These are phyloP conservation scores for Tetragonisca angustula DNA, from an alignment of 2,888 invertebrate genomes.

Conservation along the genomic window DNA sequence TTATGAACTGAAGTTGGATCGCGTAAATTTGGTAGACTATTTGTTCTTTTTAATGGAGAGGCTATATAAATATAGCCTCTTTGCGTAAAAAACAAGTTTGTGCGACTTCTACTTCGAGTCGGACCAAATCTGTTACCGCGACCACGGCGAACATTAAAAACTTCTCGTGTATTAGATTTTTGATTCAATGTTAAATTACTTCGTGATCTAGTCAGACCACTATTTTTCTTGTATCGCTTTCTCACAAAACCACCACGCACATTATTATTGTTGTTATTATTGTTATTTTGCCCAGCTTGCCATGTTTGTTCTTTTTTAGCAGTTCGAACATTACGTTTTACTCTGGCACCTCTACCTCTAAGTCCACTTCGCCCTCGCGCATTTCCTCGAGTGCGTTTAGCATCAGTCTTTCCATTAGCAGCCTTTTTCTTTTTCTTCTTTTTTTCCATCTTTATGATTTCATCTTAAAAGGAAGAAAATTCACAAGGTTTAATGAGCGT, in stretches of 20 bases:
- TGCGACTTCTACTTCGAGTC: conserved; percentile 79
- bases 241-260: conserved; percentile 76
- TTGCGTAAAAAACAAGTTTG: conserved; percentile 72
- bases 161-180: conserved; percentile 70
- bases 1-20: conserved; percentile 82
- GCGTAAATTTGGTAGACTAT: conserved; percentile 79
- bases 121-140: conserved; percentile 73
- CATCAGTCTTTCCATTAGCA: conserved; percentile 71
- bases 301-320: conserved; percentile 64
- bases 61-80: conserved; percentile 70
- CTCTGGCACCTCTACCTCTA: conserved; percentile 65
- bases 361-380: conserved; percentile 63
- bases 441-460: conserved; percentile 83
- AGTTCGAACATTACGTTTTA: conserved; percentile 63
- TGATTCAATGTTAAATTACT: conserved; percentile 76
- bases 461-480: conserved; percentile 84
- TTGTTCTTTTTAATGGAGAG: conserved; percentile 76
- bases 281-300: conserved; percentile 68
- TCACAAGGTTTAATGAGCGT: conserved; percentile 76
- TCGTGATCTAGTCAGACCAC: conserved; percentile 72
- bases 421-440: conserved; percentile 82
- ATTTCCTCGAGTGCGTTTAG: conserved; percentile 61
- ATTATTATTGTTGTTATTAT: conserved; percentile 61
- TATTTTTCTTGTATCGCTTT: conserved; percentile 75
- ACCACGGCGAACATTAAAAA: conserved; percentile 70